Evolutionary conservation across 2,113 vertebrate genomes (phyloP), one percentile per base, ranked within the genome.

Genomic region (Plotosus lineatus): DNA sequence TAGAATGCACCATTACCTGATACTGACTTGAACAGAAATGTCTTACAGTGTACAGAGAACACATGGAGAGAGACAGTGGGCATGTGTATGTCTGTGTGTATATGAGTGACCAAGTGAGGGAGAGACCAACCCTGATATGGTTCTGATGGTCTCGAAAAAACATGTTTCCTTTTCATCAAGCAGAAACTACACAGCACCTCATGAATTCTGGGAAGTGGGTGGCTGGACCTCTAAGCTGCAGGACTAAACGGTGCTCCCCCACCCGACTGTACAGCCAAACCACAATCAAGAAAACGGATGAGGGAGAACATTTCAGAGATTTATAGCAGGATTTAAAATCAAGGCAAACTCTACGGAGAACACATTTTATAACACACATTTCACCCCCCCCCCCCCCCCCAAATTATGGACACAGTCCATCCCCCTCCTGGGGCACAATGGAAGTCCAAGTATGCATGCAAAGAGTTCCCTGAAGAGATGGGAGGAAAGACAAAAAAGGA

Each of bases 1-100:
- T 91, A 92, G 90, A 89, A 92, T 81, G 79, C 72, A 69, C 51
- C 88, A 90, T 90, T 89, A 93, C 86, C 89, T 90, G 92, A 94
- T 93, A 92, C 83, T 87, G 26, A 50, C 33, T 44, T 78, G 80
- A 85, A 71, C 36, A 17, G 36, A 26, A n/a, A 48, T 8, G 68
- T 56, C 50, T 17, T 11, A 3, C 78, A 48, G 19, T 21, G 63
- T 51, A 48, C 55, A 17, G 55, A 65, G 83, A 82, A 91, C 90
- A 92, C 87, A 91, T 85, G 89, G 83, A 88, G 72, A 50, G 53
- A 42, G 36, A 77, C 55, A 63, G n/a, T 23, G 58, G 9, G 46
- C 48, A 26, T n/a, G 40, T 44, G 28, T 4, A 9, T 51, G 44
- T 83, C 81, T 87, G 73, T 69, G 56, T 5, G 5, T 12, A 5